A percentile compares a stretch with the other conserved stretches of the same genome.
These are phyloP conservation scores for Tenthredo scrophulariae DNA, from an alignment of 2,888 invertebrate species.

Conservation along the genomic window DNA sequence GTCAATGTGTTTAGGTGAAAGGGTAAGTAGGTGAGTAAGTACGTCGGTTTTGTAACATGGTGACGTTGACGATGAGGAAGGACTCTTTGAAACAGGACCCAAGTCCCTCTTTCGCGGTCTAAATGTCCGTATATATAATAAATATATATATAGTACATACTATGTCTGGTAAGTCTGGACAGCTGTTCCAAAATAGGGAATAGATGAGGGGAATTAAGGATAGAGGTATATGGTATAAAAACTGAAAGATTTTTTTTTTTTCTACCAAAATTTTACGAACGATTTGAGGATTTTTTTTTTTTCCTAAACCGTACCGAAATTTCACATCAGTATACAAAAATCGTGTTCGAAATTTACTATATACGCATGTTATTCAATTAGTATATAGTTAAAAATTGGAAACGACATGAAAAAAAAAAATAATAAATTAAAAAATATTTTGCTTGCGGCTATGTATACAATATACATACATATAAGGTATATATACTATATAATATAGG, in stretches of 20 bases:
- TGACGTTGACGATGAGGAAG: neutral
- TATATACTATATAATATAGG: neutral
- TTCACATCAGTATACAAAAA: too few relatives aligned
- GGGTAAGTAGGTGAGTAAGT: neutral
- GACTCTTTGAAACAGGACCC: conserved; percentile 2
- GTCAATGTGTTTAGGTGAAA: neutral
- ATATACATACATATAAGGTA: neutral
- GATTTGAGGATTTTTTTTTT: too few relatives aligned
- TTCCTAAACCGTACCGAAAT: too few relatives aligned
- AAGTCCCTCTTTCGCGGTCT: neutral
- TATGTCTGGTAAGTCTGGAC: neutral
- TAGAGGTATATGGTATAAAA: too few relatives aligned
- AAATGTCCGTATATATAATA: neutral
- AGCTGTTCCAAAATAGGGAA: neutral
- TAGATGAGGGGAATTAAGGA: neutral
- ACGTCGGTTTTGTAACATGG: neutral
- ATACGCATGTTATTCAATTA: too few relatives aligned
- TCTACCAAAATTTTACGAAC: too few relatives aligned
- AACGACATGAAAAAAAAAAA: neutral
- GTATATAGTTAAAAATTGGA: neutral
- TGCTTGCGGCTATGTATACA: neutral
- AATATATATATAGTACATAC: too few relatives aligned
- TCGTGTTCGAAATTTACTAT: too few relatives aligned
- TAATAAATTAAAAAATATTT: neutral
- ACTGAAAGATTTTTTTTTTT: too few relatives aligned